phyloP scores from a whole-genome alignment of 2,113 vertebrate genomes.

The Vulpes vulpes region DNA sequence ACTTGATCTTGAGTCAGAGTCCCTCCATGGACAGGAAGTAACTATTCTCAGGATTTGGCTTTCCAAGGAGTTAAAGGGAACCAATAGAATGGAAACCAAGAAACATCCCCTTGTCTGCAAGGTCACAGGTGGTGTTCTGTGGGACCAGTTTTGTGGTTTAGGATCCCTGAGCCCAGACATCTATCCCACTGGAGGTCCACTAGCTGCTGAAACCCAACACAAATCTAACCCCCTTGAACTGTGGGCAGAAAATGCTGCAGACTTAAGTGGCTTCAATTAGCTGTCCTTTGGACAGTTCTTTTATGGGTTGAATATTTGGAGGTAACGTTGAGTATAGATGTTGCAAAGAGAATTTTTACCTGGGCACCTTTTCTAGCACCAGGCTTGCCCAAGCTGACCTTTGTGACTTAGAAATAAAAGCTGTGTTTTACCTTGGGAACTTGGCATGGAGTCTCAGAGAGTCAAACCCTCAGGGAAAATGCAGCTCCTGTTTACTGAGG shows the following conservation, averaged over 20 bases:
- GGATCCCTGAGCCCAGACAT: not conserved
- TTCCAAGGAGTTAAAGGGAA: not conserved
- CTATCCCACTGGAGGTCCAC: not conserved
- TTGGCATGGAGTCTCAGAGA: not conserved
- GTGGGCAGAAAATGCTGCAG: not conserved
- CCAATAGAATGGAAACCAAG: not conserved
- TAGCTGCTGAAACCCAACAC: not conserved
- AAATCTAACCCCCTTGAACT: not conserved
- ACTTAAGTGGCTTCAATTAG: constrained; percentile 47
- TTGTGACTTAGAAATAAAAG: not conserved
- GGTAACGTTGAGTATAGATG: constrained; percentile 24
- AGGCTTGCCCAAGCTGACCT: not conserved
- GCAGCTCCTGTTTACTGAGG: not conserved
- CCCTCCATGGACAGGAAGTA: not conserved
- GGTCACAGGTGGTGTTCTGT: not conserved
- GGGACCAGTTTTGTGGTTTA: not conserved
- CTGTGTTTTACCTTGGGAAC: not conserved
- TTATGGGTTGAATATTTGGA: constrained; percentile 48
- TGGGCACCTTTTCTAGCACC: constrained; percentile 31
- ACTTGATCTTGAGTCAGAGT: not conserved
- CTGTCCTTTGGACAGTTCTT: constrained; percentile 51
- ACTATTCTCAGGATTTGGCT: not conserved
- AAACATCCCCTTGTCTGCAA: not conserved
- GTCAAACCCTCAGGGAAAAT: not conserved
- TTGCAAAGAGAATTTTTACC: constrained; percentile 15